Base-by-base conservation (phyloP, 2,113 vertebrate species). In the Nerophis lumbriciformis region DNA sequence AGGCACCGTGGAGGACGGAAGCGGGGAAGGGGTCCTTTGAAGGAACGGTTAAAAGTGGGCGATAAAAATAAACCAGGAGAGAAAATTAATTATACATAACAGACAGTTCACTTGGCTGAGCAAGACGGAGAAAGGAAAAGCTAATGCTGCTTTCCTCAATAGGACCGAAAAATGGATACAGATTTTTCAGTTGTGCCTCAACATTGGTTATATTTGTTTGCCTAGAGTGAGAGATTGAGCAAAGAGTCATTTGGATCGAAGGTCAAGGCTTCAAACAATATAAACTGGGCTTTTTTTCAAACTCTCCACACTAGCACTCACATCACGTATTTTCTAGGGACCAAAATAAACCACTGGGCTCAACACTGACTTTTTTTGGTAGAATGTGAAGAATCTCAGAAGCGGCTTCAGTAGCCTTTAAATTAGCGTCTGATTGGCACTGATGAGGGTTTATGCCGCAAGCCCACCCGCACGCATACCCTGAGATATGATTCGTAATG, bases 61-160 rank as follows among this genome's bases (percentile, higher is more conserved):
- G 85, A 86, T 86, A 91, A 89, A 88, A 89, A 88, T 85, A 87
- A 83, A 83, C 80, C 55, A 66, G 74, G 77, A 79, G 73, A 81
- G 55, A 61, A 84, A 81, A 89, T 89, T 84, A 88, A 89, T 90
- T 88, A 90, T 85, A 88, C 81, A 89, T 85, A 84, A 83, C 86
- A 85, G 83, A 83, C 77, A 83, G 80, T 83, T 80, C 76, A 76
- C 73, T 83, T 77, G 80, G 80, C 79, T 79, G 77, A 88, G 76
- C 81, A 79, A 63, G 65, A 56, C 50, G 21, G 72, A 82, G 69
- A 81, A 8, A 13, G 55, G 16, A 66, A 64, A 82, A 86, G 83
- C 78, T 74, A 53, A 59, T 70, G 63, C 78, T 75, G 78, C 69
- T 55, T 69, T 68, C 53, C 66, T 77, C 47, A 68, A 68, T 71